Percentiles rank a stretch among this genome's conserved stretches.
These are phyloP conservation scores for Peromyscus leucopus DNA, from an alignment of 2,113 vertebrate genomes.

Conservation along the genomic window DNA sequence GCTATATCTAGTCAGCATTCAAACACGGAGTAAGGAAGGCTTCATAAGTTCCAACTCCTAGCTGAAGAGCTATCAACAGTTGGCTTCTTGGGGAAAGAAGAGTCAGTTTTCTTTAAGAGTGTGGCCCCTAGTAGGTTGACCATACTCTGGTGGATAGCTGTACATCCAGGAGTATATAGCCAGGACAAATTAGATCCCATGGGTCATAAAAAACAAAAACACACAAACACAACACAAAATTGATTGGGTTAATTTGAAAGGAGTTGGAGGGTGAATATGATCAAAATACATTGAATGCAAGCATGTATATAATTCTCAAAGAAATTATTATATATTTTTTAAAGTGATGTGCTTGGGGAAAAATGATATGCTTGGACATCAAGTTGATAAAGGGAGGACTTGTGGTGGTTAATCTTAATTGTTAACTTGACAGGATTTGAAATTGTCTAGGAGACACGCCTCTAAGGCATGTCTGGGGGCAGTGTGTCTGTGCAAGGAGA, in stretches of 20 bases:
- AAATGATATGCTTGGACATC: background rate
- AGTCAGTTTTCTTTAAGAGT: background rate
- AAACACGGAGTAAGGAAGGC: background rate
- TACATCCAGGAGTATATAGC: background rate
- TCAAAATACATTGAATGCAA: background rate
- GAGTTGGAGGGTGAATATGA: background rate
- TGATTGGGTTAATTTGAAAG: background rate
- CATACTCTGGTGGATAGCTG: background rate
- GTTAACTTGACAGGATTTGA: background rate
- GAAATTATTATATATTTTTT: background rate
- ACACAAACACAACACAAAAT: background rate
- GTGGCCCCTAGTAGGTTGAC: background rate
- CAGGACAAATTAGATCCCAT: background rate
- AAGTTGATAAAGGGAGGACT: background rate
- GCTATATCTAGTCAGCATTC: background rate
- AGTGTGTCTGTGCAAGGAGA: background rate
- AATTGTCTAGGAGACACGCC: background rate
- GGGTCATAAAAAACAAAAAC: background rate
- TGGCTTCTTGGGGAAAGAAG: background rate
- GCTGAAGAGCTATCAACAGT: too few relatives aligned
- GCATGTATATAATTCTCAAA: background rate
- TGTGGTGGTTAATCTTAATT: background rate
- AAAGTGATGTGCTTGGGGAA: background rate
- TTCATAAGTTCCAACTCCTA: background rate
- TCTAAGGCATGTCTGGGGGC: background rate